phyloP scores from a whole-genome alignment of 1,140 invertebrate species.

The Pseudomyrmex dendroicus region DNA sequence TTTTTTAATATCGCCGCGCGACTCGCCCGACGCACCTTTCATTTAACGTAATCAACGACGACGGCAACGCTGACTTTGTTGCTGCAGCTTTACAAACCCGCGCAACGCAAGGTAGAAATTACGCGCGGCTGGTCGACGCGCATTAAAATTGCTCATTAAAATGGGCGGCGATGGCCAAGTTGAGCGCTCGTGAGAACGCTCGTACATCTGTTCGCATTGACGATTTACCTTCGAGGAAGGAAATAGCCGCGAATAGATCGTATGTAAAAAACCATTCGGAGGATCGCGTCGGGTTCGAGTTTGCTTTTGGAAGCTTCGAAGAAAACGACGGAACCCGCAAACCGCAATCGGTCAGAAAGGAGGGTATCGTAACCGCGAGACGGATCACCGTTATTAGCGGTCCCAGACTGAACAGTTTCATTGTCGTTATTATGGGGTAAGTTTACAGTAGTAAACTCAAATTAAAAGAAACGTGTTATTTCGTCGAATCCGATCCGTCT shows the following conservation, averaged over 20 bases:
- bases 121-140: not conserved
- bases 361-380: constrained; percentile 44
- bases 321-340: constrained; percentile 34
- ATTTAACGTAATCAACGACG: constrained; percentile 32
- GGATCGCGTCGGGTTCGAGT: not conserved
- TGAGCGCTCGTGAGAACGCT: too few species aligned
- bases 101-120: constrained; percentile 5
- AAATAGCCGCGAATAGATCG: not conserved
- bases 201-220: not conserved
- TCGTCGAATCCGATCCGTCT: constrained; percentile 44
- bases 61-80: constrained; percentile 25
- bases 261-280: not conserved
- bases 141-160: not conserved
- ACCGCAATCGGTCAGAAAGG: constrained; percentile 53
- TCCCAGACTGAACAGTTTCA: constrained; percentile 64
- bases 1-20: constrained; percentile 70
- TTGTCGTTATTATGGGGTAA: constrained; percentile 77
- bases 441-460: constrained; percentile 82
- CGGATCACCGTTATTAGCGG: constrained; percentile 76
- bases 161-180: too few species aligned
- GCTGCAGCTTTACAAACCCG: not conserved
- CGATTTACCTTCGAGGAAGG: not conserved
- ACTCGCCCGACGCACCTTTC: not conserved
- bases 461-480: constrained; percentile 80
- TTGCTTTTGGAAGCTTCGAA: not conserved